Percentiles rank a stretch among this genome's conserved stretches.
These are phyloP conservation scores for Drosophila hamatofila DNA, from an alignment of 2,888 invertebrate genomes.

Conservation along the genomic window DNA sequence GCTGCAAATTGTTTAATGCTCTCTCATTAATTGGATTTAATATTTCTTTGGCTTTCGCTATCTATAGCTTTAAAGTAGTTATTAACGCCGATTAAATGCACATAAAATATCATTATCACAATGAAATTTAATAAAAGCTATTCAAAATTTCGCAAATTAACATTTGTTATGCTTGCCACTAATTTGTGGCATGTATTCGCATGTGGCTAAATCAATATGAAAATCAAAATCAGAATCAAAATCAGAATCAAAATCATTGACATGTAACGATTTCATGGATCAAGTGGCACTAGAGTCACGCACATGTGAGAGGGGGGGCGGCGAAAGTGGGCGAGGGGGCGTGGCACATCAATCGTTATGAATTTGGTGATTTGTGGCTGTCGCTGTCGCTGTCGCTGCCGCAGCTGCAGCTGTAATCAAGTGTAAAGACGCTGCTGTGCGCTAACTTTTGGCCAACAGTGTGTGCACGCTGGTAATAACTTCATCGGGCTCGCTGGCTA, in stretches of 20 bases:
- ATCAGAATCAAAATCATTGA: constrained; percentile 61
- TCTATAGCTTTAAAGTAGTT: constrained; percentile 1
- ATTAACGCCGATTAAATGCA: constrained; percentile 15
- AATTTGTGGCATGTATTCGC: constrained; percentile 23
- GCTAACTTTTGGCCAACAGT: constrained; percentile 57
- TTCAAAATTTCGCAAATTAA: not conserved
- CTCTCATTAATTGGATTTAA: constrained; percentile 26
- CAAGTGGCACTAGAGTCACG: constrained; percentile 45
- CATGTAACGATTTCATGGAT: constrained; percentile 73
- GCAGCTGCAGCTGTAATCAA: constrained; percentile 42
- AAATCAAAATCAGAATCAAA: constrained; percentile 27
- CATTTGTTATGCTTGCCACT: constrained; percentile 23
- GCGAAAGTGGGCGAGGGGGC: not conserved
- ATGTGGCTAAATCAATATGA: constrained; percentile 25
- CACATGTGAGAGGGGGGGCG: constrained; percentile 4
- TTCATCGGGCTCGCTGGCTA: constrained; percentile 57
- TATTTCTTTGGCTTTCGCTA: not conserved
- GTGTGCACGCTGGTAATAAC: constrained; percentile 45
- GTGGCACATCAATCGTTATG: constrained; percentile 7
- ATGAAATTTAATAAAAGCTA: constrained; percentile 27
- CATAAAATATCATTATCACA: constrained; percentile 17
- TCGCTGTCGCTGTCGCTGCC: not conserved
- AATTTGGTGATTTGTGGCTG: constrained; percentile 38
- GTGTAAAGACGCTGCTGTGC: constrained; percentile 63
- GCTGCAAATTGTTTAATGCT: constrained; percentile 10